A percentile compares a stretch with the other conserved stretches of the same genome.
phyloP scores from a whole-genome alignment of 2,113 vertebrate genomes.

The Ammospiza caudacuta region DNA sequence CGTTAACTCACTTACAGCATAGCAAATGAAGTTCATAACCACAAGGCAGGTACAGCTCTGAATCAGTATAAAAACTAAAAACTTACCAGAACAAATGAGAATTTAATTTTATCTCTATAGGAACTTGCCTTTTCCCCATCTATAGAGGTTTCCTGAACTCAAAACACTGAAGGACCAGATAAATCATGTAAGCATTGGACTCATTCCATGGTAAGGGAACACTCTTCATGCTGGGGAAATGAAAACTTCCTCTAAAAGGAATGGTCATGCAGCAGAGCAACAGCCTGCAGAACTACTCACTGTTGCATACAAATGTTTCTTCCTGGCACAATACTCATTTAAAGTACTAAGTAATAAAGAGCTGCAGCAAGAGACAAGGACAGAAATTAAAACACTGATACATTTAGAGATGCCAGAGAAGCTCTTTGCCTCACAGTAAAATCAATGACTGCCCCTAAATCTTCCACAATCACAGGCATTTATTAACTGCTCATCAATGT shows the following conservation, averaged over 20 bases:
- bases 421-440: background rate
- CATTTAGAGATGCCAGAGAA: background rate
- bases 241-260: conserved; percentile 20
- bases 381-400: background rate
- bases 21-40: background rate
- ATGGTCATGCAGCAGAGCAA: conserved; percentile 9
- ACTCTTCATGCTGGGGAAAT: background rate
- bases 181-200: background rate
- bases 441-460: background rate
- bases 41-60: background rate
- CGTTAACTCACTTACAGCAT: background rate
- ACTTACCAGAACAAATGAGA: background rate
- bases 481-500: background rate
- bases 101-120: background rate
- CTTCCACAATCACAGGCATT: background rate
- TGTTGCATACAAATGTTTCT: conserved; percentile 36
- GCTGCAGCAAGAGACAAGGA: background rate
- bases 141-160: background rate
- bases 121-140: background rate
- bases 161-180: background rate
- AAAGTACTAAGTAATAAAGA: background rate
- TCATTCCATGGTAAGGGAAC: background rate
- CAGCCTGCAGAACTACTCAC: conserved; percentile 22
- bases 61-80: background rate
- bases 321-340: background rate